Conservation (phyloP, 2,888 invertebrate genomes). For the Cenopis cana region DNA sequence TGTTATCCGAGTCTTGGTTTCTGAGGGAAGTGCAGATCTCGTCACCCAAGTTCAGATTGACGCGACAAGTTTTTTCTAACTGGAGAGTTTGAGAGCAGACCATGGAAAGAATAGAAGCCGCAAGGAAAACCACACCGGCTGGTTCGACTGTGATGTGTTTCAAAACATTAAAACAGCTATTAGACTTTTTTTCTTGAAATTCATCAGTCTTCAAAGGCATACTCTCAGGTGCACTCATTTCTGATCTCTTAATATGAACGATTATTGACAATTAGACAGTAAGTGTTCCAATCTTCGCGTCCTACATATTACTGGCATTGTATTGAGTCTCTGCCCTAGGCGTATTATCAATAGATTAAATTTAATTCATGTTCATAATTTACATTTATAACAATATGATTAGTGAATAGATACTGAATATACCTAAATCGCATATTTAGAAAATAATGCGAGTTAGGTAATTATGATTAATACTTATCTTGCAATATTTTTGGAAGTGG, state of each 20-base stretch:
- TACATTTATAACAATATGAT: not conserved
- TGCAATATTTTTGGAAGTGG: too few relatives aligned
- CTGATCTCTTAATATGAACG: constrained; percentile 1
- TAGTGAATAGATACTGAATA: not conserved
- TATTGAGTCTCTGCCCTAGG: not conserved
- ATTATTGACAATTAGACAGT: not conserved
- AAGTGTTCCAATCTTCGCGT: not conserved
- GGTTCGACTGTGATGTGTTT: constrained; percentile 57
- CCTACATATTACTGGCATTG: constrained; percentile 7
- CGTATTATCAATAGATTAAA: constrained; percentile 4
- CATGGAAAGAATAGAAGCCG: constrained; percentile 74
- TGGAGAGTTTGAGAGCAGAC: constrained; percentile 90
- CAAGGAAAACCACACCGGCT: constrained; percentile 51
- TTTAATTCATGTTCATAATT: not conserved
- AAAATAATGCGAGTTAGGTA: not conserved
- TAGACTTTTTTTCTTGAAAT: not conserved
- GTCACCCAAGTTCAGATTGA: constrained; percentile 87
- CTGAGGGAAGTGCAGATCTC: constrained; percentile 89
- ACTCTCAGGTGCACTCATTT: not conserved
- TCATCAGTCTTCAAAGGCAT: not conserved
- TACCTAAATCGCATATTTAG: not conserved
- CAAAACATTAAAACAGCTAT: constrained; percentile 11
- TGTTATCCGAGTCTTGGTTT: constrained; percentile 84
- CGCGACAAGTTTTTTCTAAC: constrained; percentile 91
- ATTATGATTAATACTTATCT: too few relatives aligned